These are phyloP conservation scores for Rhinella marina DNA, from an alignment of 2,797 vertebrate genomes.

Conservation along the genomic window DNA sequence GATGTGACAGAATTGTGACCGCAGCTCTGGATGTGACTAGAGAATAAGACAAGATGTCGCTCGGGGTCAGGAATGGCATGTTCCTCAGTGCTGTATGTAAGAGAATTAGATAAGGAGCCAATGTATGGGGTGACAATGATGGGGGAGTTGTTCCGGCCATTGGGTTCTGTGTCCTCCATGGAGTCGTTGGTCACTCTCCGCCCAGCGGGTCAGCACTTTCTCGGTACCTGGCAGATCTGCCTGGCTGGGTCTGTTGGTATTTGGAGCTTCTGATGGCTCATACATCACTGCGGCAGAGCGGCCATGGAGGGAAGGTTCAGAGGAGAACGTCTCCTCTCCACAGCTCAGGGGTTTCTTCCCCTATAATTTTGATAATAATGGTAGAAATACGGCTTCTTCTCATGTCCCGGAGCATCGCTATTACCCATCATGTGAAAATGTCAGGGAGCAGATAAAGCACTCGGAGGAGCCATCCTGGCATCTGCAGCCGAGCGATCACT, in stretches of 20 bases:
- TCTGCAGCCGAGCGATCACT: slow-evolving; percentile 36
- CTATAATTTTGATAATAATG: slow-evolving; percentile 57
- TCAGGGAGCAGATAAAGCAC: slow-evolving; percentile 57
- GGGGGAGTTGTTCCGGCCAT: background rate
- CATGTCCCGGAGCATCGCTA: slow-evolving; percentile 49
- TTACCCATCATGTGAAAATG: slow-evolving; percentile 59
- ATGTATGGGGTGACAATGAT: too few relatives aligned
- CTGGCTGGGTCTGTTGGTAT: background rate
- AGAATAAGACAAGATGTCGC: too few relatives aligned
- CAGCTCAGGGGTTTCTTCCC: slow-evolving; percentile 22
- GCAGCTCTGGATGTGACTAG: too few relatives aligned
- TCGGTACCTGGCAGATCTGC: background rate
- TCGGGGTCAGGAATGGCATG: too few relatives aligned
- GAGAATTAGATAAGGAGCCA: too few relatives aligned
- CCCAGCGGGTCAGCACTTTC: background rate
- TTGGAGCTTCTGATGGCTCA: slow-evolving; percentile 22
- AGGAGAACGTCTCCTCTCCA: slow-evolving; percentile 4
- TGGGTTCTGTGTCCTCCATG: background rate
- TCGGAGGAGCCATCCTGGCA: slow-evolving; percentile 37
- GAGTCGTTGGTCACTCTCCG: background rate
- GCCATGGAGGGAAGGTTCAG: slow-evolving; percentile 8
- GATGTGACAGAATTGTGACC: too few relatives aligned
- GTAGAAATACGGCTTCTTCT: slow-evolving; percentile 39
- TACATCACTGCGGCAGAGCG: slow-evolving; percentile 5
- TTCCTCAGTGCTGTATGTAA: too few relatives aligned